Conservation (phyloP, 1,140 invertebrate genomes). For the Eriocheir sinensis region DNA sequence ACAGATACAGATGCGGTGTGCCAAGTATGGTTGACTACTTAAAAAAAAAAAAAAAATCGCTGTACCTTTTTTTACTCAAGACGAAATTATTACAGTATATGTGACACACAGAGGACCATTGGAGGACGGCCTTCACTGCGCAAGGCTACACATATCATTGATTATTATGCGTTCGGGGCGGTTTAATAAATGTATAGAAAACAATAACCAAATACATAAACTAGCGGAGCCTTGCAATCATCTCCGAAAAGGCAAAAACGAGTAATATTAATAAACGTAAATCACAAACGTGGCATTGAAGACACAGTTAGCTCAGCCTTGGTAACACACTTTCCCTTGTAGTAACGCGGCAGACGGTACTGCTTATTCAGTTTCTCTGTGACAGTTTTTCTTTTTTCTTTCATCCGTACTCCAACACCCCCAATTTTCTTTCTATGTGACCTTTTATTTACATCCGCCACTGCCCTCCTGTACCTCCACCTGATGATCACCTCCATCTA, state of each 20-base stretch:
- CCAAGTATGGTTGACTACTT: background rate
- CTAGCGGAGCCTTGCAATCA: background rate
- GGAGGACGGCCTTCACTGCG: background rate
- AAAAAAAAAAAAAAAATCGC: background rate
- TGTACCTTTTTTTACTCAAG: background rate
- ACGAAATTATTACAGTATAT: too few species aligned
- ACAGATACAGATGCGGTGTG: too few species aligned
- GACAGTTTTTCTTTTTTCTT: background rate
- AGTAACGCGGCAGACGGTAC: background rate
- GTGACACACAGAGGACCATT: too few species aligned
- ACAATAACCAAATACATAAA: background rate
- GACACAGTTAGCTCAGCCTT: background rate
- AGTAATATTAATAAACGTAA: background rate
- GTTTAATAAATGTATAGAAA: background rate
- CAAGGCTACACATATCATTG: background rate
- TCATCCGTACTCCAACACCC: background rate
- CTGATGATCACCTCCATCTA: background rate
- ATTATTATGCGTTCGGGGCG: background rate
- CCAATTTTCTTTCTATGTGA: too few species aligned
- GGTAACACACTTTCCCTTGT: background rate
- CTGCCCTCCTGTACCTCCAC: background rate
- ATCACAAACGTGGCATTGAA: conserved; percentile 3
- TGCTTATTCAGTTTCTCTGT: background rate
- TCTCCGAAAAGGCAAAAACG: background rate
- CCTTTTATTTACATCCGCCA: too few species aligned